phyloP scores from a whole-genome alignment of 2,888 invertebrate species.

The Heliconius sara region DNA sequence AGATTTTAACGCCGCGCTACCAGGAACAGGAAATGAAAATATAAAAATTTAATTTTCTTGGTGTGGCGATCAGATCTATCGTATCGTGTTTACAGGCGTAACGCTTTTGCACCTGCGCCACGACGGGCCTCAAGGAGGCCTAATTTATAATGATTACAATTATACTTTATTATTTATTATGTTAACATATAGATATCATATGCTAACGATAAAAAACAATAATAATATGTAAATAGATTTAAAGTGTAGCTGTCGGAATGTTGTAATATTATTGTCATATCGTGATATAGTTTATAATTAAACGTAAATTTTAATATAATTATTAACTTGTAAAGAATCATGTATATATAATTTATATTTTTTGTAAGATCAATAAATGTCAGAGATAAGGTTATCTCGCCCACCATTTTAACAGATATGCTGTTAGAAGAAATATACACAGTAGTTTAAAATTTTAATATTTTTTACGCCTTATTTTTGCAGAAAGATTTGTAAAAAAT shows the following conservation, averaged over 20 bases:
- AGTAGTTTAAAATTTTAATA: neutral
- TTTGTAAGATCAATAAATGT: neutral
- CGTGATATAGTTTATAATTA: neutral
- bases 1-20: no score
- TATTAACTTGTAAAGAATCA: neutral
- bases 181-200: neutral
- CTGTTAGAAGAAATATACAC: neutral
- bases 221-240: no score
- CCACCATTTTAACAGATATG: constrained; percentile 1
- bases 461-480: no score
- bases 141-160: no score
- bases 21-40: no score
- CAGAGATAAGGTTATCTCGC: neutral
- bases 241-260: no score
- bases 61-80: no score
- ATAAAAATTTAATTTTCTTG: no score
- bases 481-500: no score
- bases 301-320: neutral
- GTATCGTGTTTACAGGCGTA: no score
- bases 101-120: no score
- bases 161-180: neutral
- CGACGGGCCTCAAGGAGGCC: no score
- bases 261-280: neutral
- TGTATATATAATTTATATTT: neutral
- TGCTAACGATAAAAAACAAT: neutral